Evolutionary conservation across 2,797 vertebrate species (phyloP).

Genomic region (Halcyon chelicuti): DNA sequence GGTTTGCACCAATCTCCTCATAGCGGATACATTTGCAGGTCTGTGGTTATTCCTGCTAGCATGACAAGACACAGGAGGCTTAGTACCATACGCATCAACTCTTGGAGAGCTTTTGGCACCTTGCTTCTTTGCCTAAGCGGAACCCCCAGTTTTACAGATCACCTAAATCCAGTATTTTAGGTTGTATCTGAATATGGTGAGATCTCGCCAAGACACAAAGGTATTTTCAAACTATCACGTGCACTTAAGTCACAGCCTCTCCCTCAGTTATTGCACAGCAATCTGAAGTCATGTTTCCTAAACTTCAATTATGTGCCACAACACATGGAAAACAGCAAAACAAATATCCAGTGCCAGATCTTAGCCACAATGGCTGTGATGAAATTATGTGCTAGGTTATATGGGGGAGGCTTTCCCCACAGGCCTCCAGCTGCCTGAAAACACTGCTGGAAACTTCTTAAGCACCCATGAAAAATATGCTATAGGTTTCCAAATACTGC

Average conservation of each 20-base stretch:
- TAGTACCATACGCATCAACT: accelerated
- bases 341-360: neutral
- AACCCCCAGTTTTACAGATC: neutral
- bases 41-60: neutral
- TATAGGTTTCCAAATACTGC: neutral
- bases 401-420: neutral
- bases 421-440: neutral
- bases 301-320: neutral
- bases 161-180: neutral
- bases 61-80: neutral
- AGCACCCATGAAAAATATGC: neutral
- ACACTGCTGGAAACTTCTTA: neutral
- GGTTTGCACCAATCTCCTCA: neutral
- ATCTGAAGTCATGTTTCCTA: neutral
- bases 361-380: neutral
- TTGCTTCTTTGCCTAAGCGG: neutral
- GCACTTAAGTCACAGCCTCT: neutral
- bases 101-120: neutral
- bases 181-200: neutral
- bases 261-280: neutral
- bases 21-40: neutral
- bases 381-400: neutral
- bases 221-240: neutral
- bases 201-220: neutral
- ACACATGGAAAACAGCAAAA: neutral